phyloP scores from a whole-genome alignment of 2,113 vertebrate genomes.

The Dipodomys spectabilis region DNA sequence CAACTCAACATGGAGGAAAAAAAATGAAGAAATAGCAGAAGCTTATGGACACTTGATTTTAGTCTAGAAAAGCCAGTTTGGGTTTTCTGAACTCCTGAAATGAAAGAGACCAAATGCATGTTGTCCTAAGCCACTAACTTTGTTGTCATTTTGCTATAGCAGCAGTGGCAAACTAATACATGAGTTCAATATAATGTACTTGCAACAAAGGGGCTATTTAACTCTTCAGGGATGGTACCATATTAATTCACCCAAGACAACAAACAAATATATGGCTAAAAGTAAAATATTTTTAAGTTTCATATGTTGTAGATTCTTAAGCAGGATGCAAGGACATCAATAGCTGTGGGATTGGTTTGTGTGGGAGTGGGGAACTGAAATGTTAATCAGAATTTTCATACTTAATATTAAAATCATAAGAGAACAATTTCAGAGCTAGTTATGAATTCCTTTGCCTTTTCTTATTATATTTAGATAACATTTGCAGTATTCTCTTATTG shows the following conservation, averaged over 20 bases:
- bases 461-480: constrained; percentile 53
- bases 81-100: not conserved
- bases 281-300: constrained; percentile 39
- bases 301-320: not conserved
- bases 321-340: not conserved
- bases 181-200: not conserved
- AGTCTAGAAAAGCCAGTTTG: not conserved
- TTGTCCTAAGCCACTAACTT: not conserved
- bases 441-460: constrained; percentile 46
- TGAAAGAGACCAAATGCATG: not conserved
- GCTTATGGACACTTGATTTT: not conserved
- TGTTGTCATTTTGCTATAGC: not conserved
- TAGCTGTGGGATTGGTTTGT: not conserved
- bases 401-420: constrained; percentile 52
- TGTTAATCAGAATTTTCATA: not conserved
- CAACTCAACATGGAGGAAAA: not conserved
- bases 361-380: not conserved
- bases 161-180: not conserved
- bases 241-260: not conserved
- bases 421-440: constrained; percentile 29
- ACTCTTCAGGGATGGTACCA: not conserved
- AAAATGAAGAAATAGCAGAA: not conserved
- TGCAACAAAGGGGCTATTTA: not conserved
- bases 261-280: constrained; percentile 7
- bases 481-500: constrained; percentile 4